A percentile compares a stretch with the other conserved stretches of the same genome.
Conservation (phyloP, 2,797 vertebrate species). For the Notamacropus eugenii region DNA sequence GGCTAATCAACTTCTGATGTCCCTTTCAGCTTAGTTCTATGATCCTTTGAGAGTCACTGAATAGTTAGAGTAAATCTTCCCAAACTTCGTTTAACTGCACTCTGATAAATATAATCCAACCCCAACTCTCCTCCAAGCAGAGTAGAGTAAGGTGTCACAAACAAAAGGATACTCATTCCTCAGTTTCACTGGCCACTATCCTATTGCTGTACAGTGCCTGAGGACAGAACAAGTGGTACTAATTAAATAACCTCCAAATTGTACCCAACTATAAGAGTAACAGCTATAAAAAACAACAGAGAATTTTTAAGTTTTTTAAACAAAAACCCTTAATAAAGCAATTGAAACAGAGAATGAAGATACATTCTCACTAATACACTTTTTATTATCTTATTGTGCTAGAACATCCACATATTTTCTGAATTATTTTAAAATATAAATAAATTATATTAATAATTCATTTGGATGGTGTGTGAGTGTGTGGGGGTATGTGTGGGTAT, state of each 20-base stretch:
- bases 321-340: not conserved
- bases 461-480: too few relatives aligned
- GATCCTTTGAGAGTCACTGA: not conserved
- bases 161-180: not conserved
- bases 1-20: not conserved
- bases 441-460: not conserved
- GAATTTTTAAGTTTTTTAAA: not conserved
- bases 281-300: not conserved
- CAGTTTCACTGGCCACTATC: not conserved
- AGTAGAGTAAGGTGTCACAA: not conserved
- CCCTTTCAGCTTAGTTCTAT: not conserved
- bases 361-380: not conserved
- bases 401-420: not conserved
- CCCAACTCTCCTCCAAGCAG: not conserved
- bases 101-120: not conserved
- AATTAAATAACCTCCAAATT: not conserved
- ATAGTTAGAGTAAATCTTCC: not conserved
- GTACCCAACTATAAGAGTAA: not conserved
- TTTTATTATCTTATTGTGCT: not conserved
- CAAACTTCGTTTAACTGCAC: not conserved
- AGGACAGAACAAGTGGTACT: not conserved
- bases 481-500: too few relatives aligned
- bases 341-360: not conserved
- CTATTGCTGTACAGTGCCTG: not conserved
- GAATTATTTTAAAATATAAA: not conserved